phyloP scores from a whole-genome alignment of 2,888 invertebrate genomes.

The Drosophila formosana region DNA sequence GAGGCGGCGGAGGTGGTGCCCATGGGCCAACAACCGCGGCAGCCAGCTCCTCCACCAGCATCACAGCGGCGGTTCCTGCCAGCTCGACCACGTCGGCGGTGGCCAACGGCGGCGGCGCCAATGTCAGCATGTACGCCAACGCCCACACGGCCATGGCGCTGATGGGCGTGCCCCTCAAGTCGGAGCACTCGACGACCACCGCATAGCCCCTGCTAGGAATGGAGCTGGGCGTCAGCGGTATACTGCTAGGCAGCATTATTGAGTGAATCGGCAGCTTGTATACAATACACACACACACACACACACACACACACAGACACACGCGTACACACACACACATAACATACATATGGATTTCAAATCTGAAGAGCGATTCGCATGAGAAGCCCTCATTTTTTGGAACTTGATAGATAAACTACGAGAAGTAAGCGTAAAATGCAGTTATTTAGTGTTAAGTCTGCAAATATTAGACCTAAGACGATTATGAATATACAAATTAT shows the following conservation, averaged over 20 bases:
- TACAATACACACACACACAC: constrained; percentile 21
- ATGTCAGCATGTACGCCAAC: constrained; percentile 69
- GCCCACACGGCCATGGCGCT: constrained; percentile 69
- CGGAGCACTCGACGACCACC: constrained; percentile 76
- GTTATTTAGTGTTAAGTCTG: constrained; percentile 80
- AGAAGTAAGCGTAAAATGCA: constrained; percentile 72
- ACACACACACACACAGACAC: background rate
- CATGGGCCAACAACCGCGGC: constrained; percentile 59
- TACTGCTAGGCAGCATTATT: constrained; percentile 45
- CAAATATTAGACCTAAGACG: constrained; percentile 71
- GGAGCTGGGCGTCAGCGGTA: constrained; percentile 22
- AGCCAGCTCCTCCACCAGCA: constrained; percentile 61
- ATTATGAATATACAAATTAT: constrained; percentile 54
- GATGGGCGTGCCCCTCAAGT: constrained; percentile 75
- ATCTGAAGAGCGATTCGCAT: constrained; percentile 1
- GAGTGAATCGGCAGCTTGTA: constrained; percentile 48
- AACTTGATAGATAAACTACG: background rate
- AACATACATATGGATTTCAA: too few relatives aligned
- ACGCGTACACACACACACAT: constrained; percentile 7
- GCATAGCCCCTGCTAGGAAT: constrained; percentile 81
- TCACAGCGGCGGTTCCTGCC: constrained; percentile 64
- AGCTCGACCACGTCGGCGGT: constrained; percentile 63
- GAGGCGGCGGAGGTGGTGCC: constrained; percentile 31
- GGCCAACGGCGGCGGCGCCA: constrained; percentile 53
- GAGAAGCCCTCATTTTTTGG: constrained; percentile 28